Base-by-base conservation (phyloP, 2,888 invertebrate species). In the Leucania comma region DNA sequence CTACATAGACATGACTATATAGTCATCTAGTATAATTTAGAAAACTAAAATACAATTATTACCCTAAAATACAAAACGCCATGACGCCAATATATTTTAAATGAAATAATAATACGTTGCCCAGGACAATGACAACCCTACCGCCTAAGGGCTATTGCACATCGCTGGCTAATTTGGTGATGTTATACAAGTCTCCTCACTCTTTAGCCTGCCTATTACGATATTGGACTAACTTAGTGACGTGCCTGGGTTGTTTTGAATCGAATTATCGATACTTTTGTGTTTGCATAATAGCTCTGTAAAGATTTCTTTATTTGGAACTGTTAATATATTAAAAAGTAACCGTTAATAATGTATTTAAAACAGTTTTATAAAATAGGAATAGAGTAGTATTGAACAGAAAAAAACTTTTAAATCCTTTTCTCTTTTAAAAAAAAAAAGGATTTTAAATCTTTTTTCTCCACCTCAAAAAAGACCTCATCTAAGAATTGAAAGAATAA, bases 161-260 rank as follows among this genome's bases (percentile, higher is more conserved):
- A 93, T 92, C 90, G 93, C 89, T 86, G 92, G 92, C 95, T 96
- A 95, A 95, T 96, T 95, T 95, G 94, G 95, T 93, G 92, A 95
- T 96, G 95, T 95, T 94, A 90, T 93, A 95, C 95, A 94, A 94
- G 94, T 94, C 92, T 92, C 91, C 89, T 94, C 94, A 94, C 94
- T 95, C 95, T 95, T 95, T 95, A 95, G 93, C 88, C 91, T 92
- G 91, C 93, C 94, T 94, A 96, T 96, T 95, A 95, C 93, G 90
- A 93, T 95, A 95, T 95, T 94, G 93, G 90, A 91, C 90, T 88
- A 84, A 74, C 67, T 51, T 89, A 91, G 92, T 86, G 93, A 82
- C 88, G 93, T 79, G 22, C 53, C 6, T 62, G 58, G 75, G 78
- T 76, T 70, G 50, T 17, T 78, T 81, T 42, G 42, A 17, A 20